These are phyloP conservation scores for Taxidea taxus DNA, from an alignment of 2,113 vertebrate species.

Conservation along the genomic window DNA sequence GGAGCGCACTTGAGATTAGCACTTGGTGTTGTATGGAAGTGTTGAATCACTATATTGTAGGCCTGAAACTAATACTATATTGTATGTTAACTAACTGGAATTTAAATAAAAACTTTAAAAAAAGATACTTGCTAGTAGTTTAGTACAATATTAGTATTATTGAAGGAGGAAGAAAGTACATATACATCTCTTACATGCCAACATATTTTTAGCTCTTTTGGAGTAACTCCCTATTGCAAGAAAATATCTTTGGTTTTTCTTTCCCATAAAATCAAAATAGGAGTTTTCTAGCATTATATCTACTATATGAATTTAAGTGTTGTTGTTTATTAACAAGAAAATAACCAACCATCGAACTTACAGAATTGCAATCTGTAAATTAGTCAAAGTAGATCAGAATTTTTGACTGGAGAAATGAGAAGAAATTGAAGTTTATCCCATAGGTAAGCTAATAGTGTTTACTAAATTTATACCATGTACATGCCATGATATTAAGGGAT, in stretches of 20 bases:
- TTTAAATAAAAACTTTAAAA: not conserved
- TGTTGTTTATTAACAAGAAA: conserved; percentile 6
- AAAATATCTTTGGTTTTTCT: not conserved
- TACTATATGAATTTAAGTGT: not conserved
- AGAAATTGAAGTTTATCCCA: not conserved
- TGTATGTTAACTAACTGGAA: not conserved
- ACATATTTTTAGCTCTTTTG: not conserved
- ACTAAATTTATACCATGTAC: not conserved
- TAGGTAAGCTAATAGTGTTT: not conserved
- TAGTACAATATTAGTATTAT: not conserved
- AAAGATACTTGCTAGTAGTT: not conserved
- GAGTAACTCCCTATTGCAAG: not conserved
- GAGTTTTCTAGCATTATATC: not conserved
- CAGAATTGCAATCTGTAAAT: not conserved
- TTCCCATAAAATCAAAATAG: not conserved
- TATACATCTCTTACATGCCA: not conserved
- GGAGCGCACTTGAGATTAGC: not conserved
- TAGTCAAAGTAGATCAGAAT: not conserved
- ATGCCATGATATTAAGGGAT: not conserved
- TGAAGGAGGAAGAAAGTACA: not conserved
- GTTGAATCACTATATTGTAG: not conserved
- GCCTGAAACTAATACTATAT: not conserved
- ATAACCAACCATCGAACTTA: not conserved
- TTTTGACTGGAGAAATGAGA: not conserved
- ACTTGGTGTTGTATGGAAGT: not conserved